A percentile compares a stretch with the other conserved stretches of the same genome.
These are phyloP conservation scores for Montifringilla adamsi DNA, from an alignment of 2,113 vertebrate species.

Conservation along the genomic window DNA sequence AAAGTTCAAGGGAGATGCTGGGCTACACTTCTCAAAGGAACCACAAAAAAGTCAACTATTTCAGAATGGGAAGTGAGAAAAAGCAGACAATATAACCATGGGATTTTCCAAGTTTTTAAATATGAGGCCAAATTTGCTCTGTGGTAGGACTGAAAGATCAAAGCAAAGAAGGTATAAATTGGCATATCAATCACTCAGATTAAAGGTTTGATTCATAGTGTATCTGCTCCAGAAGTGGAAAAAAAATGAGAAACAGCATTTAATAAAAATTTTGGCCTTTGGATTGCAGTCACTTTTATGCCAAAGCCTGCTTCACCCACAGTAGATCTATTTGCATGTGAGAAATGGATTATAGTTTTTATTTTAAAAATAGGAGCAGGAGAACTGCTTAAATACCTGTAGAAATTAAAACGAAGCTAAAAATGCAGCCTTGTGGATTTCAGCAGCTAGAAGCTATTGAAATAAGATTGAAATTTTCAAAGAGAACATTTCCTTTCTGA, in stretches of 20 bases:
- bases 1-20: background rate
- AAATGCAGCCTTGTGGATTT: background rate
- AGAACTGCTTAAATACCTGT: background rate
- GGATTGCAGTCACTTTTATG: background rate
- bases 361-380: background rate
- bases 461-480: background rate
- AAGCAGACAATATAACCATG: background rate
- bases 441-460: background rate
- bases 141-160: background rate
- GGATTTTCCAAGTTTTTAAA: slow-evolving; percentile 54
- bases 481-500: background rate
- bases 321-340: background rate
- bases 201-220: background rate
- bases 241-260: background rate
- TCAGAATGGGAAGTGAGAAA: slow-evolving; percentile 42
- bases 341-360: background rate
- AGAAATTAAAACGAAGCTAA: background rate
- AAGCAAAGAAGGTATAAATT: slow-evolving; percentile 4
- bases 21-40: slow-evolving; percentile 11
- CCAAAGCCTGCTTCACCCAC: background rate
- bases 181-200: background rate
- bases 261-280: background rate
- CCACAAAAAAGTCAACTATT: slow-evolving; percentile 40
- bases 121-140: background rate
- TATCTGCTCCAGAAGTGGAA: background rate